These are phyloP conservation scores for Acanthochromis polyacanthus DNA, from an alignment of 2,113 vertebrate genomes.

Conservation along the genomic window DNA sequence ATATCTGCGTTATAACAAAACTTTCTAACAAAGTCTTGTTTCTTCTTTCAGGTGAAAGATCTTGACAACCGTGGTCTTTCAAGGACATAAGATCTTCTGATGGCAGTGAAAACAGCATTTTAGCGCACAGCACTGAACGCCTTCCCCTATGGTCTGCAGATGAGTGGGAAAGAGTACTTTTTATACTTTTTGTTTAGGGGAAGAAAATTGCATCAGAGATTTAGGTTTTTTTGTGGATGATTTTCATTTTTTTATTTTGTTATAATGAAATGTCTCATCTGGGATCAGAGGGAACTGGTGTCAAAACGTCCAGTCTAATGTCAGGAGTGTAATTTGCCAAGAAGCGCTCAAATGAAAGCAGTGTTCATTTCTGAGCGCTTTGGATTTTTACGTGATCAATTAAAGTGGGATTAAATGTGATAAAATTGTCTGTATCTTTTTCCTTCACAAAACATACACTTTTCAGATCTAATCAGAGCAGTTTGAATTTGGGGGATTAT, in stretches of 20 bases:
- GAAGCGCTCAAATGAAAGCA: constrained; percentile 78
- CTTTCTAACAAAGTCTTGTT: neutral
- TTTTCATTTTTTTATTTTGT: constrained; percentile 64
- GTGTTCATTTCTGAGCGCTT: constrained; percentile 72
- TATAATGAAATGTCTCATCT: constrained; percentile 77
- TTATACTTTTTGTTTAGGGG: constrained; percentile 88
- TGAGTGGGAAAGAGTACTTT: constrained; percentile 72
- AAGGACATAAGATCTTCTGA: constrained; percentile 88
- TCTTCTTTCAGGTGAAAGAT: constrained; percentile 92
- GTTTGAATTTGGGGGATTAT: too few species aligned
- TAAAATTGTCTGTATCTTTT: neutral
- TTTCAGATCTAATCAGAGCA: too few species aligned
- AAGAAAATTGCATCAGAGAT: constrained; percentile 80
- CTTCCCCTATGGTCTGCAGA: constrained; percentile 83
- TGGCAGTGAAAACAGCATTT: constrained; percentile 47
- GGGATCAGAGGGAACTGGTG: constrained; percentile 73
- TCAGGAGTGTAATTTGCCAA: constrained; percentile 80
- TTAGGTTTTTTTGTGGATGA: constrained; percentile 74
- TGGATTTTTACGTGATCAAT: constrained; percentile 77
- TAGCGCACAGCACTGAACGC: constrained; percentile 87
- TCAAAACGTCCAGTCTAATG: constrained; percentile 78
- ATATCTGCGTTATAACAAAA: too few species aligned
- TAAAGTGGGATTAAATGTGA: constrained; percentile 69
- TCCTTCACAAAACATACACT: too few species aligned
- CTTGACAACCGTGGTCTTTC: constrained; percentile 97